A percentile compares a stretch with the other conserved stretches of the same genome.
These are phyloP conservation scores for Cyphomyrmex costatus DNA, from an alignment of 1,140 invertebrate genomes.

Conservation along the genomic window DNA sequence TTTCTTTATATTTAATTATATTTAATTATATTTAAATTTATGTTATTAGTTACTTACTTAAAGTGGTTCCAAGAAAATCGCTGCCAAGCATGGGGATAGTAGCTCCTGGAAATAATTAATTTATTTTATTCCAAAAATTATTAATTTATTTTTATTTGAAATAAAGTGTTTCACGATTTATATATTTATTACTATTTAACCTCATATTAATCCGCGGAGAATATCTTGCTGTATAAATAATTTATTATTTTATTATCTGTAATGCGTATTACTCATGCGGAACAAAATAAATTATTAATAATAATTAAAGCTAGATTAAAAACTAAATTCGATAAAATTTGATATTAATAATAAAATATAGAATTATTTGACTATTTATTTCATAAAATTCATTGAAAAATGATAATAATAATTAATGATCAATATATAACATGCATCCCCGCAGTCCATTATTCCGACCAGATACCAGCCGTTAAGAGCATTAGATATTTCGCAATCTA, in stretches of 20 bases:
- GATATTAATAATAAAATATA: slow-evolving; percentile 10
- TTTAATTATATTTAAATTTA: slow-evolving; percentile 32
- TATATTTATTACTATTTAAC: background rate
- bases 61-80: slow-evolving; percentile 69
- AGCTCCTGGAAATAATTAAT: slow-evolving; percentile 67
- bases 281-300: background rate
- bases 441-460: too few species aligned
- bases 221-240: background rate
- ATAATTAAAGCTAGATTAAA: background rate
- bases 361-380: background rate
- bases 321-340: background rate
- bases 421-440: too few species aligned
- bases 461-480: too few species aligned
- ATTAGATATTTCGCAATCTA: too few species aligned
- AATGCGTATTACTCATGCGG: background rate
- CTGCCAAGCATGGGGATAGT: slow-evolving; percentile 75
- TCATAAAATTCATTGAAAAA: background rate
- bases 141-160: slow-evolving; percentile 25
- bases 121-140: slow-evolving; percentile 16
- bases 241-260: slow-evolving; percentile 24
- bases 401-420: background rate
- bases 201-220: background rate
- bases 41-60: slow-evolving; percentile 72
- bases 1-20: too few species aligned
- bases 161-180: slow-evolving; percentile 15